Evolutionary conservation across 2,888 invertebrate species (phyloP), one percentile per base, ranked within the genome.

Genomic region (Brachylomia viminalis): DNA sequence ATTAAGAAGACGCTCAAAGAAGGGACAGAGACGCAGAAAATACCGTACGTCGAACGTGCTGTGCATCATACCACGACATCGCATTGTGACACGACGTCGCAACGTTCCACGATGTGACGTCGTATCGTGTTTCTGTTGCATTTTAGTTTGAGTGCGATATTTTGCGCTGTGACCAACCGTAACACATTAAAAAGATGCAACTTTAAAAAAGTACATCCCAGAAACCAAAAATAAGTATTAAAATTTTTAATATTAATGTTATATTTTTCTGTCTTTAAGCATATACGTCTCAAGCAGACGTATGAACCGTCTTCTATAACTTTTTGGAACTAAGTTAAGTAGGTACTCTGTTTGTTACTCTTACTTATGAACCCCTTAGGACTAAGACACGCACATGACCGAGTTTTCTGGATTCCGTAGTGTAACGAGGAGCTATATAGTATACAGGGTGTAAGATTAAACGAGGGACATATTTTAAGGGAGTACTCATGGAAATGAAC

Each of bases 381-480:
- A 66, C 17, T 49, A 7, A 42, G 52, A 58, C 56, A 58, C 38
- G 56, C 42, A 75, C n/a, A 75, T 59, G 49, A 66, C 58, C 17
- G 49, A 66, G 27, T 65, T 74, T 47, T 54, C 33, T 27, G 23
- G 13, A 33, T 64, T 64, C 62, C 11, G 15, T 38, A 23, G 38
- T 11, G 20, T 8, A 45, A 33, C n/a, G 11, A 20, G 7, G 5
- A 52, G 11, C 20, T 17, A 11, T 27, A 23, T 42, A 11, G 38
- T 27, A 47, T 17, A 47, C 17, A 38, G 8, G 38, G 8, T 38
- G 38, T 5, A 6, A 38, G 38, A 38, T 38, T 38, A 38, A 38
- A 8, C 38, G 8, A 5, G 38, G 38, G 38, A 38, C 38, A 38
- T 38, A 38, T 7, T 38, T 38, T 38, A 7, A 38, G 38, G 8